Base-by-base conservation (phyloP, 2,113 vertebrate species). In the Pipa parva region DNA sequence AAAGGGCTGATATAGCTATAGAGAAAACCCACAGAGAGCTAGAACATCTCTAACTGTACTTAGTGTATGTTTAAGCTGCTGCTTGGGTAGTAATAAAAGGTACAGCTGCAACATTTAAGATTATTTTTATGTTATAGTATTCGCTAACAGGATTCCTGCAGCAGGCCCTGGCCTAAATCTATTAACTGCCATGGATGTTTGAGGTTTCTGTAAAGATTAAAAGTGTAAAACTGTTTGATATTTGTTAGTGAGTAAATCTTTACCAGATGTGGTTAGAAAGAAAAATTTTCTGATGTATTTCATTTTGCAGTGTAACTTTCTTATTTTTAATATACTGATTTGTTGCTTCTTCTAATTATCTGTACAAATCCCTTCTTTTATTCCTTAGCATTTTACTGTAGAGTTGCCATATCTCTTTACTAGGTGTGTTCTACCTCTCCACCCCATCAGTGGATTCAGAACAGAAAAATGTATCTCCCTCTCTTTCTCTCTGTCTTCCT, bases 261-360 rank as follows among this genome's bases (percentile, higher is more conserved):
- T 51, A n/a, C 61, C 61, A 63, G 31, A 52, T 63, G 29, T 26
- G 33, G 61, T 26, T 46, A 48, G 49, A 3, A 15, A 27, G 29
- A 24, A 50, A 4, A 4, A 13, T 50, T 28, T 22, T 24, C 25
- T 20, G 27, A 21, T 20, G 1, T n/a, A 25, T 62, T 48, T 28
- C 46, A 42, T 54, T 62, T 62, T 39, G 31, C 56, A 24, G 4
- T 7, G 25, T 28, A 15, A 46, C 31, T 12, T 20, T 62, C 10
- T 6, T n/a, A n/a, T n/a, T 42, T 48, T 12, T 9, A 11, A 29
- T 31, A 2, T 49, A 17, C n/a, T 29, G 18, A 22, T 5, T 20
- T 31, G 17, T n/a, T 27, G 18, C 29, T 7, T 8, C 42, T 62
- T 3, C 27, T 12, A 24, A 26, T 26, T 17, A 17, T 15, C 50